These are phyloP conservation scores for Argyrosomus regius DNA, from an alignment of 2,797 vertebrate species.

Conservation along the genomic window DNA sequence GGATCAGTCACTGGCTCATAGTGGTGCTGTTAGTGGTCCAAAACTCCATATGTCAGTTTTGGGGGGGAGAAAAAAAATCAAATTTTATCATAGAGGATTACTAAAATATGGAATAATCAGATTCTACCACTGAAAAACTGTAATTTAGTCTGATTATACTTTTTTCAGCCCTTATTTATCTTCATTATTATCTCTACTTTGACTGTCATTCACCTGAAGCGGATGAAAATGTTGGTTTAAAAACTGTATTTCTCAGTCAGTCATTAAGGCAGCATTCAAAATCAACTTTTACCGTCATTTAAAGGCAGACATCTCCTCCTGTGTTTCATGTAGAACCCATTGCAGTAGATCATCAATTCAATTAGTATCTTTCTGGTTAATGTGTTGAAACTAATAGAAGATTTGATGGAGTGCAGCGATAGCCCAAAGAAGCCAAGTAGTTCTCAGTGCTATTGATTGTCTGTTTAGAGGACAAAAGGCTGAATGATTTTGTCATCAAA, in stretches of 20 bases:
- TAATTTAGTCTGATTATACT: neutral
- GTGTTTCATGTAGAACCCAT: no score
- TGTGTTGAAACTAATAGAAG: neutral
- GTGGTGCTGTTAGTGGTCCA: neutral
- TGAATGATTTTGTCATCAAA: no score
- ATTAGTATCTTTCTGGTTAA: neutral
- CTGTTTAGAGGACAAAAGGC: no score
- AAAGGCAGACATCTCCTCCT: no score
- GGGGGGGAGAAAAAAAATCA: no score
- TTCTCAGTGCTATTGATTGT: no score
- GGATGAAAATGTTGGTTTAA: neutral
- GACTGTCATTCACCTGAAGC: neutral
- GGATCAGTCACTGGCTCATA: neutral
- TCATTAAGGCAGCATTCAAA: neutral
- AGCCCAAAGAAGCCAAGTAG: no score
- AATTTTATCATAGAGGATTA: neutral
- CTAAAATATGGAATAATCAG: constrained; percentile 20
- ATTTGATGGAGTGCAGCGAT: no score
- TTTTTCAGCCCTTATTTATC: neutral
- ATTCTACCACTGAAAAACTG: constrained; percentile 1
- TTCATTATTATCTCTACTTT: neutral
- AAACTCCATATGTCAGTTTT: neutral
- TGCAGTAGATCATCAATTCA: neutral
- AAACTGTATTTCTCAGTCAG: neutral
- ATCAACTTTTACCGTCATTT: no score